Conservation (phyloP, 1,140 invertebrate species). For the Druon quercuslanigerum region DNA sequence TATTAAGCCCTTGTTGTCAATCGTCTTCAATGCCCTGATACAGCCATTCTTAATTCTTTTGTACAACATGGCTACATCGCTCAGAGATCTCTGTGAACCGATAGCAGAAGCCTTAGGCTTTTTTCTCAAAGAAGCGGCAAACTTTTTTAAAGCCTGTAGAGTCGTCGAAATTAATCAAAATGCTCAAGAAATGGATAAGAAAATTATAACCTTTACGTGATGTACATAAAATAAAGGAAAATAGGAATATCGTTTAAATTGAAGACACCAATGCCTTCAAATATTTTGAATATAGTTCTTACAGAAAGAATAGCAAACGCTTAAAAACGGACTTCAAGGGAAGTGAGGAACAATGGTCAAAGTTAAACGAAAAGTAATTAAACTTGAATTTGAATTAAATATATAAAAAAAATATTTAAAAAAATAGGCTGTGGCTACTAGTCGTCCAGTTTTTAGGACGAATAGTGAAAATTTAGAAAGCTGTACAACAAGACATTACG, state of each 20-base stretch:
- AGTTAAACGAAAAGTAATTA: no score
- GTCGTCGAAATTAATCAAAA: slow-evolving; percentile 71
- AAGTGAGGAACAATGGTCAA: no score
- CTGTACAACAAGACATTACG: no score
- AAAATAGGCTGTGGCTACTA: no score
- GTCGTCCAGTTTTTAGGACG: no score
- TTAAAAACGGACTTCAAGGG: no score
- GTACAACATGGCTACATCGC: slow-evolving; percentile 78
- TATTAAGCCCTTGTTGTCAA: slow-evolving; percentile 80
- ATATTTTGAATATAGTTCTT: no score
- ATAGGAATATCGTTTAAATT: not conserved
- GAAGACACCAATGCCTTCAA: no score
- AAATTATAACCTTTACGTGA: slow-evolving; percentile 49
- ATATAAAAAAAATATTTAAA: no score
- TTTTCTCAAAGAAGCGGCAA: slow-evolving; percentile 74
- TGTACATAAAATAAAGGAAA: not conserved
- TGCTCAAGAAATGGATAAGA: not conserved
- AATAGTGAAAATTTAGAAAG: no score
- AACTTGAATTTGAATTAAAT: no score
- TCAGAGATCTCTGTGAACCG: slow-evolving; percentile 80
- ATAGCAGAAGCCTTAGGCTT: slow-evolving; percentile 76
- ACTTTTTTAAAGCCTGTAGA: slow-evolving; percentile 73
- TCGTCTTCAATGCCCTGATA: slow-evolving; percentile 80
- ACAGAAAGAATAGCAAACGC: no score
- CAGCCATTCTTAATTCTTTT: slow-evolving; percentile 80